phyloP scores from a whole-genome alignment of 2,797 vertebrate genomes.

The Phalanger gymnotis region DNA sequence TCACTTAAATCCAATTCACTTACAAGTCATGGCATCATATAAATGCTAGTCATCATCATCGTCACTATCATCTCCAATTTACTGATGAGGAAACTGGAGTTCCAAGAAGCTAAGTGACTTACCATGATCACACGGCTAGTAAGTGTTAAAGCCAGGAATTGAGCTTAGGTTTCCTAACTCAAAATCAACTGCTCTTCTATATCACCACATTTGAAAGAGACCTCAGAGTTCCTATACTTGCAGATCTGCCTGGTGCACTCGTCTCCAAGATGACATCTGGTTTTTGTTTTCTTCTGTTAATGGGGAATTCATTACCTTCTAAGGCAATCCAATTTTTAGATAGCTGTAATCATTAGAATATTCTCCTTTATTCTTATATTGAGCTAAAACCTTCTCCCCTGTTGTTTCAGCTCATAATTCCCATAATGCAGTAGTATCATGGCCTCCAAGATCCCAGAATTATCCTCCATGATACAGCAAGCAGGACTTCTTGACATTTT shows the following conservation, averaged over 20 bases:
- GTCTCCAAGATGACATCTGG: neutral
- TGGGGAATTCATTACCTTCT: neutral
- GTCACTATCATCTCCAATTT: constrained; percentile 26
- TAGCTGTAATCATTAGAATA: neutral
- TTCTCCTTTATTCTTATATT: neutral
- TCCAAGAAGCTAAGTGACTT: neutral
- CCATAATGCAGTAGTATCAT: neutral
- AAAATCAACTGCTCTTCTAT: neutral
- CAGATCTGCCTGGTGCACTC: neutral
- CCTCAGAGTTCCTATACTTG: neutral
- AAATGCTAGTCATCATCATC: neutral
- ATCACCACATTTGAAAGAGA: neutral
- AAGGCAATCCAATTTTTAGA: neutral
- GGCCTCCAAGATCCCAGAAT: neutral
- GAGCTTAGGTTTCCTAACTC: neutral
- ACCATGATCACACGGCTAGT: neutral
- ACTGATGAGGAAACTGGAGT: neutral
- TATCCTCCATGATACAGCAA: neutral
- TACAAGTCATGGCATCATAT: too few species aligned
- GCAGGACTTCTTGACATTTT: neutral
- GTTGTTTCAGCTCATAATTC: neutral
- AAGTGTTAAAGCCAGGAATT: neutral
- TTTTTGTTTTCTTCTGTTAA: neutral
- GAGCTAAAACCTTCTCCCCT: neutral
- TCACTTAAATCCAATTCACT: too few species aligned